Conservation (phyloP, 2,113 vertebrate species). For the Cyprinodon tularosa region DNA sequence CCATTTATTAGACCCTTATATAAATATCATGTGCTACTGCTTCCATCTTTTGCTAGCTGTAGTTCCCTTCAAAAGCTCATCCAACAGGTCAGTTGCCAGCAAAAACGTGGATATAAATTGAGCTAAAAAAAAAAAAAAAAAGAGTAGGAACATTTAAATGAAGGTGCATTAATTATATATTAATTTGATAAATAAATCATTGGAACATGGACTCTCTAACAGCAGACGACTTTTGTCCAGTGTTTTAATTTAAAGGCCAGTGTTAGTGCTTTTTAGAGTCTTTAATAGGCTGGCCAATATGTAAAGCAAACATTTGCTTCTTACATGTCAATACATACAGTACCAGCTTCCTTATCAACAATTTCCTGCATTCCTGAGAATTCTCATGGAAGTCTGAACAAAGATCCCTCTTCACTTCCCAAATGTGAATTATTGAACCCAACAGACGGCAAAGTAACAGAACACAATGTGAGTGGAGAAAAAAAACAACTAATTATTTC, state of each 20-base stretch:
- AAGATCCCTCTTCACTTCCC: neutral
- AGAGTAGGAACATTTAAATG: neutral
- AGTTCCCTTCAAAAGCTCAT: neutral
- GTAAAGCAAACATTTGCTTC: neutral
- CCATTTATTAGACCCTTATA: neutral
- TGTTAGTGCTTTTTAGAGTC: slow-evolving; percentile 35
- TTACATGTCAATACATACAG: neutral
- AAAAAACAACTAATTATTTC: slow-evolving; percentile 33
- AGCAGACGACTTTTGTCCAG: slow-evolving; percentile 21
- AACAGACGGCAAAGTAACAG: slow-evolving; percentile 4
- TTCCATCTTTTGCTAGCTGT: neutral
- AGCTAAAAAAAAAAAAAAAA: neutral
- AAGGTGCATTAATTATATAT: slow-evolving; percentile 38
- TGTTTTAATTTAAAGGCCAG: slow-evolving; percentile 36
- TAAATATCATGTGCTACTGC: neutral
- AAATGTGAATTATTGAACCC: slow-evolving; percentile 12
- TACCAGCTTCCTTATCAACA: neutral
- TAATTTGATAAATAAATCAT: slow-evolving; percentile 11
- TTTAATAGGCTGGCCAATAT: slow-evolving; percentile 6
- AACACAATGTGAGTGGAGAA: slow-evolving; percentile 1
- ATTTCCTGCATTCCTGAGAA: neutral
- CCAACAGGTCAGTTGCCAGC: neutral
- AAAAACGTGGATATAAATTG: neutral
- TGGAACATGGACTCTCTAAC: slow-evolving; percentile 3
- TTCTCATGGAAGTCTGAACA: neutral